These are phyloP conservation scores for Sanderia malayensis DNA, from an alignment of 30 jellyfish, hydroid and myxozoan species.

Conservation along the genomic window DNA sequence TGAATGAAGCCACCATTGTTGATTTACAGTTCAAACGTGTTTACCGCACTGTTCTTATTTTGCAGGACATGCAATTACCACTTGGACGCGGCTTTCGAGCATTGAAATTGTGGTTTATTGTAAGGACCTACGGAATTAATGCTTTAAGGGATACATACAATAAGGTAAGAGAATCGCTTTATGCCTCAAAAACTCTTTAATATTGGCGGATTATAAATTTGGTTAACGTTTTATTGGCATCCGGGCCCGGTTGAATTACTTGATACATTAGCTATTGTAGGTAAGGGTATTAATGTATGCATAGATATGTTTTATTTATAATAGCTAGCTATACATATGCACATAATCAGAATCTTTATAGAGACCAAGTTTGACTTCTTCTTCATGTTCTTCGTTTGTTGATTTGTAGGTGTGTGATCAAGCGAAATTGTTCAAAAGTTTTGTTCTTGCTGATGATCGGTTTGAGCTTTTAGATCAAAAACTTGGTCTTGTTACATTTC, in stretches of 20 bases:
- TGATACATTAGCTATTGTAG: too few relatives aligned
- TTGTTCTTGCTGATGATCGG: constrained; percentile 18
- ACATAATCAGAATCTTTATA: too few relatives aligned
- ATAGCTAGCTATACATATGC: too few relatives aligned
- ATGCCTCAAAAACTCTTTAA: too few relatives aligned
- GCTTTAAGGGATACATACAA: constrained; percentile 14
- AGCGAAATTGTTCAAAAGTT: constrained; percentile 5
- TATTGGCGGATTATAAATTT: too few relatives aligned
- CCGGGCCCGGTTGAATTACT: too few relatives aligned
- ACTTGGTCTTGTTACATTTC: neutral
- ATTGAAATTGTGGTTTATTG: constrained; percentile 36
- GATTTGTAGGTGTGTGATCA: neutral
- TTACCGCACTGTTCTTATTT: neutral
- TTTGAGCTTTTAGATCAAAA: constrained; percentile 1
- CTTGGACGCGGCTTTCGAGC: constrained; percentile 55
- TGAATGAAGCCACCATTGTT: too few relatives aligned
- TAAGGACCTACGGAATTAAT: constrained; percentile 29
- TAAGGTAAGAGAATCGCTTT: constrained; percentile 16
- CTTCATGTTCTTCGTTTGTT: neutral
- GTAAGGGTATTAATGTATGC: too few relatives aligned
- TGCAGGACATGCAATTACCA: constrained; percentile 49
- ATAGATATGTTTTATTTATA: too few relatives aligned
- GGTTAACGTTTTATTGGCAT: too few relatives aligned
- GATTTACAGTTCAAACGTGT: too few relatives aligned
- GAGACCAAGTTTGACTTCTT: too few relatives aligned